Evolutionary conservation across 2,113 vertebrate species (phyloP).

Genomic region (Origma solitaria): DNA sequence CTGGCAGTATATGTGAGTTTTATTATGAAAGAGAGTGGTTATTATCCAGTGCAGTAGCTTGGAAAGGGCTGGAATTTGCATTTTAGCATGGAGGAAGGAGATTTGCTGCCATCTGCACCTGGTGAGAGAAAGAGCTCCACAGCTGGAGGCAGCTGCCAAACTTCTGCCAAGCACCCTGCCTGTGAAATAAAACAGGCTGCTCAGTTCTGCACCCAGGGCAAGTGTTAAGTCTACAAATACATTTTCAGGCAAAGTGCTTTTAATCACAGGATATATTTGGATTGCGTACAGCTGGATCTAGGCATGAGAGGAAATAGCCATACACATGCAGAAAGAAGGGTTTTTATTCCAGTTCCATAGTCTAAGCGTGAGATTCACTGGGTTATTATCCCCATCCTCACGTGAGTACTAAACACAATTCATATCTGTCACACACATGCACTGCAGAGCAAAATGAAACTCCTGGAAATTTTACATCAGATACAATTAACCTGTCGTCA

Average conservation of each 20-base stretch:
- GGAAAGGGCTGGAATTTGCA: slow-evolving; percentile 15
- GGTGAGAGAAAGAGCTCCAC: slow-evolving; percentile 42
- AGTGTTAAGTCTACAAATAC: not conserved
- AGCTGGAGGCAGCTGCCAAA: slow-evolving; percentile 32
- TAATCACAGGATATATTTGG: not conserved
- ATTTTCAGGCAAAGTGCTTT: not conserved
- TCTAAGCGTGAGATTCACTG: not conserved
- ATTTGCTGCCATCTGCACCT: slow-evolving; percentile 58
- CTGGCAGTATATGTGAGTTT: not conserved
- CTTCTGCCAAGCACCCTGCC: not conserved
- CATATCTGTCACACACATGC: not conserved
- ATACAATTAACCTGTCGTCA: not conserved
- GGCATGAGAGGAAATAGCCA: not conserved
- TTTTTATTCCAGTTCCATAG: not conserved
- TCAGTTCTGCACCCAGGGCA: not conserved
- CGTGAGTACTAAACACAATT: not conserved
- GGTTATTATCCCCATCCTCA: not conserved
- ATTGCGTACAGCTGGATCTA: not conserved
- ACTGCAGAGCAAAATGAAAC: not conserved
- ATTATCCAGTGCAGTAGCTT: not conserved
- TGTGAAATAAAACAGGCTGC: not conserved
- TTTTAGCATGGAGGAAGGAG: slow-evolving; percentile 2
- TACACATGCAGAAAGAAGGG: not conserved
- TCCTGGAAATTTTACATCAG: not conserved
- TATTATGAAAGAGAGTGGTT: not conserved